These are phyloP conservation scores for Nicator chloris DNA, from an alignment of 2,113 vertebrate species.

Conservation along the genomic window DNA sequence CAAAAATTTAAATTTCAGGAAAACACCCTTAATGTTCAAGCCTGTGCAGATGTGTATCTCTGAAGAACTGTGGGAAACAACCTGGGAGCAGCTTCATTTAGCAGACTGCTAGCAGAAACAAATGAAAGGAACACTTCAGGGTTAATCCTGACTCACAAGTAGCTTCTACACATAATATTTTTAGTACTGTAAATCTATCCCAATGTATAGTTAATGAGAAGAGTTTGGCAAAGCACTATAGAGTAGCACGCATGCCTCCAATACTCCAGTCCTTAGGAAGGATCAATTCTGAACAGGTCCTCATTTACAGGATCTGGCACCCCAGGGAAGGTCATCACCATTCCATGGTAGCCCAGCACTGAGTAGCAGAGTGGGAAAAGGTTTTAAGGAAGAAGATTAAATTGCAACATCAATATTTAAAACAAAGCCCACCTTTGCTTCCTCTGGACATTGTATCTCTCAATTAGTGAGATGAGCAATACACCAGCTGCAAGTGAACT, in stretches of 20 bases:
- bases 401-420: background rate
- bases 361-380: background rate
- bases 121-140: background rate
- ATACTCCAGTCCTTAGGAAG: background rate
- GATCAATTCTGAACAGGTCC: background rate
- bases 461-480: background rate
- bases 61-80: background rate
- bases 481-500: background rate
- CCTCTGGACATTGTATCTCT: background rate
- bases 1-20: background rate
- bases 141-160: background rate
- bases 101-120: background rate
- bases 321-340: background rate
- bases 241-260: background rate
- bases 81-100: background rate
- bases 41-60: background rate
- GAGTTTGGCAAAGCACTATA: background rate
- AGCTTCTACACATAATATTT: background rate
- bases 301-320: background rate
- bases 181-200: background rate
- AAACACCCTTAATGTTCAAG: background rate
- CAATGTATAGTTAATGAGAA: background rate
- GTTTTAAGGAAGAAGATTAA: background rate
- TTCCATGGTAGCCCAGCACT: background rate
- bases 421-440: background rate